Percentiles rank a stretch among this genome's conserved stretches.
Conservation (phyloP, 2,797 vertebrate genomes). For the Spinus olivaceus region DNA sequence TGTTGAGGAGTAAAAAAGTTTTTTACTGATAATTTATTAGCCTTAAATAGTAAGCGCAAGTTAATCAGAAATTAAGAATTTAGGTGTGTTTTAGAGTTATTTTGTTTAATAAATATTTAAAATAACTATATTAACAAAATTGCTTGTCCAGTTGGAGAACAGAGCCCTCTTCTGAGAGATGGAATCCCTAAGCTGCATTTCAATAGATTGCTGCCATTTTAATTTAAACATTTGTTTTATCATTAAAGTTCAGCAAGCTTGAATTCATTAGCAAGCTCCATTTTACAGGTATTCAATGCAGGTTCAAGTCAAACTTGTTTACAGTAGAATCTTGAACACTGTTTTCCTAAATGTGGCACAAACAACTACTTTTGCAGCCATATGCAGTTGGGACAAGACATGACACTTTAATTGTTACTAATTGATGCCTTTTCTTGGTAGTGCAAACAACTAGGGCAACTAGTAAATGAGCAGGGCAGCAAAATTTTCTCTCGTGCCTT, state of each 20-base stretch:
- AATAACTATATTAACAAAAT: background rate
- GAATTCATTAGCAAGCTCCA: background rate
- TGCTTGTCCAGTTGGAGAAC: background rate
- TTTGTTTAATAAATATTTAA: background rate
- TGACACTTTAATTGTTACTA: constrained; percentile 53
- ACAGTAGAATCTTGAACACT: background rate
- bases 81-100: background rate
- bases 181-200: background rate
- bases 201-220: background rate
- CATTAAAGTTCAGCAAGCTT: background rate
- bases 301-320: constrained; percentile 34
- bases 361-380: constrained; percentile 25
- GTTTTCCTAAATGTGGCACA: constrained; percentile 13
- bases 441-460: constrained; percentile 39
- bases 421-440: constrained; percentile 57
- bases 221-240: background rate
- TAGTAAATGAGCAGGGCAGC: constrained; percentile 1
- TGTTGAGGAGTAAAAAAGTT: background rate
- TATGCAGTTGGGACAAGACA: background rate
- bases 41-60: background rate
- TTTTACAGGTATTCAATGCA: background rate
- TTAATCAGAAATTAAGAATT: background rate
- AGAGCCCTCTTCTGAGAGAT: background rate
- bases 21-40: background rate
- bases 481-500: constrained; percentile 26